Evolutionary conservation across 1,140 invertebrate species (phyloP).

Genomic region (Luehdorfia chinensis): DNA sequence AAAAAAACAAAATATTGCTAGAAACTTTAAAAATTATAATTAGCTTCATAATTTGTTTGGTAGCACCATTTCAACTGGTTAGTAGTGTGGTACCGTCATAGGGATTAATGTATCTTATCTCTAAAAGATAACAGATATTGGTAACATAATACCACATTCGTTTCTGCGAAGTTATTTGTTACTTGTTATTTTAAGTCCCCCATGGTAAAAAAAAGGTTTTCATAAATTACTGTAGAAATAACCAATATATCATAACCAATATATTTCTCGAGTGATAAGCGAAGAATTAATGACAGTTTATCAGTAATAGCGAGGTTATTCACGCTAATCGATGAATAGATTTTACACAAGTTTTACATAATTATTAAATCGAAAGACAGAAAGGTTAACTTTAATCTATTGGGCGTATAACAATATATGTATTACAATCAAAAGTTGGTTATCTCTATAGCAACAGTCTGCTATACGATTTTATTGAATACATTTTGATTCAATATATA

Average conservation of each 20-base stretch:
- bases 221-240: conserved; percentile 5
- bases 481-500: too few relatives aligned
- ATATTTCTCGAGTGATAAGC: conserved; percentile 1
- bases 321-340: conserved; percentile 8
- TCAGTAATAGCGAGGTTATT: conserved; percentile 9
- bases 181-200: conserved; percentile 2
- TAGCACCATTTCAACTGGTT: too few relatives aligned
- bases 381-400: too few relatives aligned
- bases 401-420: too few relatives aligned
- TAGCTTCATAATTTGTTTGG: too few relatives aligned
- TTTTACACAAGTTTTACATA: neutral
- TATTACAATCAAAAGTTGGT: too few relatives aligned
- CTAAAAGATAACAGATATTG: conserved; percentile 25
- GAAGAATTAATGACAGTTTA: conserved; percentile 9
- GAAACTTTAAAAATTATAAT: too few relatives aligned
- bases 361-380: too few relatives aligned
- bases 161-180: conserved; percentile 17
- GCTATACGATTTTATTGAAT: too few relatives aligned
- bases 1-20: too few relatives aligned
- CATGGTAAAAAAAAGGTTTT: neutral
- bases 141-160: conserved; percentile 20
- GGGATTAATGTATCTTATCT: conserved; percentile 46
- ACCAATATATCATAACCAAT: conserved; percentile 13
- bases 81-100: conserved; percentile 29
- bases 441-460: too few relatives aligned